Evolutionary conservation across 2,888 invertebrate genomes (phyloP), one percentile per base, ranked within the genome.

Genomic region (Dynastes maya): DNA sequence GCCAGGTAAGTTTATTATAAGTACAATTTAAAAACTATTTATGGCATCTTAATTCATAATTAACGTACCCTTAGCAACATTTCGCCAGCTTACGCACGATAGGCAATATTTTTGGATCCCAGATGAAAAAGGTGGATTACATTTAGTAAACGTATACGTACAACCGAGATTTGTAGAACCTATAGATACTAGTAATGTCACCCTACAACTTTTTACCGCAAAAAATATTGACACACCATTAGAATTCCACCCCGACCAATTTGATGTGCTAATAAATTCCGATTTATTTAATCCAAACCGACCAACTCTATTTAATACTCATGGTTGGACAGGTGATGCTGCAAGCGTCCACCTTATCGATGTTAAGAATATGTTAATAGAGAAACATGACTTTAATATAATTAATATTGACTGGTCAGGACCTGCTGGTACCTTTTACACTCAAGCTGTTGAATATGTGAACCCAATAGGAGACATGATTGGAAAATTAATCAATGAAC

Each of bases 331-430:
- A 3, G 79, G 77, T 58, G 75, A 76, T 61, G 68, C 71, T 32
- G n/a, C 71, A 49, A 82, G 80, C 58, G 74, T 67, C 8, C 75
- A 72, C 45, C 40, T 78, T n/a, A 61, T n/a, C n/a, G 64, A 58
- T 13, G 79, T 78, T 2, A 78, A 75, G 67, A 75, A 80, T 65
- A 78, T 70, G n/a, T 53, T 81, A 22, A 55, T 81, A 13, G 61
- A 32, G 11, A 51, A 29, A 9, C 78, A 78, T 16, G 79, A 82
- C 55, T 77, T 80, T 58, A 82, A 82, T 61, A 72, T 82, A 9
- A 77, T 82, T 51, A 78, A 79, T 40, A 79, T 82, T 53, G 82
- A 81, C 61, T 82, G 80, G 80, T 40, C 68, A 29, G 71, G 79
- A 9, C 78, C 80, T 29, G 80, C 81, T 11, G 76, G 79, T 49